phyloP scores from a whole-genome alignment of 1,140 invertebrate genomes.

The Papilio glaucus region DNA sequence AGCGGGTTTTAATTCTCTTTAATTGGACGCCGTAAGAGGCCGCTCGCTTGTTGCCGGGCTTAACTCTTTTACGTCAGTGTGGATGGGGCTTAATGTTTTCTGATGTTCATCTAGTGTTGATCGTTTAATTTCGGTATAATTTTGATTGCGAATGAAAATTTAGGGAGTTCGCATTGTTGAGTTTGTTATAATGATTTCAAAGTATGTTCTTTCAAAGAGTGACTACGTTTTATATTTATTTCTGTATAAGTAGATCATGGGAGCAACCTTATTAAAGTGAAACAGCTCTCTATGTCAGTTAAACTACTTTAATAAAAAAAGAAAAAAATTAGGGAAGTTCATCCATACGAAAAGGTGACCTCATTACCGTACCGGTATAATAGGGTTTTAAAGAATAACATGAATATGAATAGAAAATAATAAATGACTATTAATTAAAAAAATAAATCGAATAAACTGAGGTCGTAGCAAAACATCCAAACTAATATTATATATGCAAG shows the following conservation, averaged over 20 bases:
- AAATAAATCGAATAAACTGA: no score
- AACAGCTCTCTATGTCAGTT: no score
- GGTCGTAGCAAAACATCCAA: no score
- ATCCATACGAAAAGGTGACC: no score
- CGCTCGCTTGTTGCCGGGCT: slow-evolving; percentile 34
- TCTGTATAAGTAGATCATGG: neutral
- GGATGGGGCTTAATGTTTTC: slow-evolving; percentile 28
- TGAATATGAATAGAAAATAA: no score
- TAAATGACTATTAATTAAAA: no score
- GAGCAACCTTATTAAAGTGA: no score
- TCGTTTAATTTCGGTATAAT: slow-evolving; percentile 22
- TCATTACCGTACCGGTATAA: no score
- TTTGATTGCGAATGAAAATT: slow-evolving; percentile 17
- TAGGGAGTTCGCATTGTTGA: neutral
- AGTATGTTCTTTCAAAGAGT: neutral
- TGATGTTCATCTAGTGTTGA: slow-evolving; percentile 32
- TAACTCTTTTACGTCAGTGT: slow-evolving; percentile 25
- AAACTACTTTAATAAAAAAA: no score
- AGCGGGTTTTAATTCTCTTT: slow-evolving; percentile 38
- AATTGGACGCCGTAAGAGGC: slow-evolving; percentile 33
- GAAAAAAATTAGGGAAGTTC: no score
- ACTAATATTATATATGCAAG: no score
- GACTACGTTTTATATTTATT: slow-evolving; percentile 19
- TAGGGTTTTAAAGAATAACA: no score
- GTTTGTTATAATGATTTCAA: neutral